Conservation (phyloP, 2,888 invertebrate species). For the Serrognathus titanus region DNA sequence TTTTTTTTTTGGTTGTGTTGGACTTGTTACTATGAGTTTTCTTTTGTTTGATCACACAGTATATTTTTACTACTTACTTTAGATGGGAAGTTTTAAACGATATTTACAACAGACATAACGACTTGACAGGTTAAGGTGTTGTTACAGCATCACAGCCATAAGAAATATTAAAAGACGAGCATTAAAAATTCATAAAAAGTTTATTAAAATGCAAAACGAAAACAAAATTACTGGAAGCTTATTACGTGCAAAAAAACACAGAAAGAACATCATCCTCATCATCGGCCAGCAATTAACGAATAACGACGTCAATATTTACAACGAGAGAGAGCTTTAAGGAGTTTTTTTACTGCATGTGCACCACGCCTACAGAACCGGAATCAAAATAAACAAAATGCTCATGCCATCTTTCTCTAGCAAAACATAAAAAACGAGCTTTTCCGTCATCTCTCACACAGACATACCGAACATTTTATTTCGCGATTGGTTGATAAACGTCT, state of each 20-base stretch:
- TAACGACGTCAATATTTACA: constrained; percentile 14
- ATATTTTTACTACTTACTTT: no score
- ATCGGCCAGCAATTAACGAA: no score
- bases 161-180: constrained; percentile 2
- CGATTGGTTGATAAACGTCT: constrained; percentile 79
- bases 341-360: constrained; percentile 12
- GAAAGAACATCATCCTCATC: no score
- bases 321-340: constrained; percentile 8
- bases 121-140: no score
- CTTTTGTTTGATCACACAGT: no score
- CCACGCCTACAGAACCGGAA: constrained; percentile 30
- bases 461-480: constrained; percentile 77
- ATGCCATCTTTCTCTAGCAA: constrained; percentile 33
- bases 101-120: no score
- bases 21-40: no score
- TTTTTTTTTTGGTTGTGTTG: no score
- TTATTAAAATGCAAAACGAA: not conserved
- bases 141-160: not conserved
- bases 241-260: not conserved
- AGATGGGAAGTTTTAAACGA: no score
- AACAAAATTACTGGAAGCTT: not conserved
- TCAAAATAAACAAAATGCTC: constrained; percentile 31
- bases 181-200: not conserved
- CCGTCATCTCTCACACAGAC: constrained; percentile 39
- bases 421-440: constrained; percentile 23